Base-by-base conservation (phyloP, 2,113 vertebrate genomes). In the Empidonax alnorum region DNA sequence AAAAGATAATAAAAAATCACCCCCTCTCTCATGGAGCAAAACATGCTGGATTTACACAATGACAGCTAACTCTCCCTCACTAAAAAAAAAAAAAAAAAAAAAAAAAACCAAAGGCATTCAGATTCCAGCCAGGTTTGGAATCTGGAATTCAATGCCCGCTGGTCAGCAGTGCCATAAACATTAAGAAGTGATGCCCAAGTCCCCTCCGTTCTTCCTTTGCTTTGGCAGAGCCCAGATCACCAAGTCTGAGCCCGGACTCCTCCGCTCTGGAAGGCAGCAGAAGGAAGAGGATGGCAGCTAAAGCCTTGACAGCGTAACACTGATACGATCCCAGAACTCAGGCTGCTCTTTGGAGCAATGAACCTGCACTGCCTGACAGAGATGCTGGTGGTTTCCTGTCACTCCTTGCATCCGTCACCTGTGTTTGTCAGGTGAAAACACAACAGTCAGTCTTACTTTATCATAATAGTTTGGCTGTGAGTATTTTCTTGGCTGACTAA, bases 401-500 rank as follows among this genome's bases (percentile, higher is more conserved):
- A 47, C 58, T 27, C 27, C 81, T 9, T 18, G 23, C 74, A 10
- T 59, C 62, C 47, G 37, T 63, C 58, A 84, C 68, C 63, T 84
- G 63, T 33, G 79, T 74, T 92, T 96, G 87, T 76, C 89, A 91
- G 55, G 87, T 78, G 79, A 82, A 93, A 82, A 69, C 31, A 69
- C n/a, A 88, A 67, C 74, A 12, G 87, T 89, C 50, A 20, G 55
- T 96, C 87, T 87, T 80, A 85, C 93, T 67, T 87, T 33, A 92
- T 62, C 63, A 58, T 67, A 90, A 93, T 74, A 87, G 46, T 78
- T 93, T 94, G 89, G 84, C 95, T 83, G 41, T 56, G 67, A 46
- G 35, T 56, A 30, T 85, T 93, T 96, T 92, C 92, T 97, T 98
- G 96, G 90, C 94, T 94, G 84, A 52, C 87, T 92, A 94, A 95